Conservation (phyloP, 2,888 invertebrate genomes). For the Xanthia icteritia region DNA sequence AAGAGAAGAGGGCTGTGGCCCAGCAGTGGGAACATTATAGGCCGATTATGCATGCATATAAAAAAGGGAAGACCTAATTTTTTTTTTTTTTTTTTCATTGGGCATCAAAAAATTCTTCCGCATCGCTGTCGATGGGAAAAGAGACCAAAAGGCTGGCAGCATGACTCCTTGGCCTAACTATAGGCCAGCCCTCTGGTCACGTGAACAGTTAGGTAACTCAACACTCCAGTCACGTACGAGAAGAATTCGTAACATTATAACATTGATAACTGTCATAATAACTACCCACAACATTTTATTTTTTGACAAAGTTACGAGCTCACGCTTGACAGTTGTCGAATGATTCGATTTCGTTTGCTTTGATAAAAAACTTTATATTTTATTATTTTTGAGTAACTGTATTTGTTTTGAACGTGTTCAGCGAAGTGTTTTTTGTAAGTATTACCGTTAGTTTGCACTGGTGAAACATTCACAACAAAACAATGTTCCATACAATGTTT, state of each 20-base stretch:
- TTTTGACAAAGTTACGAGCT: constrained; percentile 29
- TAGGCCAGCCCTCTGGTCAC: background rate
- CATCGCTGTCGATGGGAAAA: background rate
- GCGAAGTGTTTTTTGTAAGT: background rate
- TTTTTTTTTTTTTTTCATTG: background rate
- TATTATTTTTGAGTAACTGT: background rate
- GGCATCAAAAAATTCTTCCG: background rate
- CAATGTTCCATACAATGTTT: too few species aligned
- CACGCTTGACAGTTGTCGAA: constrained; percentile 33
- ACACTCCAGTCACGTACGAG: constrained; percentile 36
- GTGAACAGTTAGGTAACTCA: background rate
- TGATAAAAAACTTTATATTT: background rate
- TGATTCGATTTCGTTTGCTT: constrained; percentile 50
- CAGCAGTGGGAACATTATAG: too few species aligned
- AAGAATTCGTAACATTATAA: constrained; percentile 35
- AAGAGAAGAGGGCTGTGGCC: too few species aligned
- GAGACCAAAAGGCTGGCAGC: background rate
- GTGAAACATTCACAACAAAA: too few species aligned
- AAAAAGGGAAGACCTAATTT: too few species aligned
- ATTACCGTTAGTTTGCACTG: too few species aligned
- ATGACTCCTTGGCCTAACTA: too few species aligned
- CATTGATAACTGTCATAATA: constrained; percentile 27
- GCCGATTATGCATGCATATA: too few species aligned
- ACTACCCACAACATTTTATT: constrained; percentile 20
- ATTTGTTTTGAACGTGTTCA: background rate